Percentiles rank a stretch among this genome's conserved stretches.
These are phyloP conservation scores for Chrysolina americana DNA, from an alignment of 2,888 invertebrate species.

Conservation along the genomic window DNA sequence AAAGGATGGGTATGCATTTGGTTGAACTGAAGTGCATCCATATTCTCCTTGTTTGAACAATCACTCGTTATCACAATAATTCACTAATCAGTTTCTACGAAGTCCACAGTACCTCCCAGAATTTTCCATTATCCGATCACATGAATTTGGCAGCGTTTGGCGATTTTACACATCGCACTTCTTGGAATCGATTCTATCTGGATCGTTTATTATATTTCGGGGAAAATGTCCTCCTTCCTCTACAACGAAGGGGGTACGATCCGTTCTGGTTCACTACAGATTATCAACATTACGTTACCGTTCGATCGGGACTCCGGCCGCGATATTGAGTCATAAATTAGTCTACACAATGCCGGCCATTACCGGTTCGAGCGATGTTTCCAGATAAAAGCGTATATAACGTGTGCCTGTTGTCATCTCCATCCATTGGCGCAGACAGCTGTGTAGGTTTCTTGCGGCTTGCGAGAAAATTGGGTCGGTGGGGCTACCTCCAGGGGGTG, in stretches of 20 bases:
- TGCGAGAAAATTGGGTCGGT: not conserved
- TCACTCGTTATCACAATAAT: too few species aligned
- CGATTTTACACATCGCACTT: constrained; percentile 13
- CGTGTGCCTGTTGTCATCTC: constrained; percentile 59
- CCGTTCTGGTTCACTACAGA: constrained; percentile 62
- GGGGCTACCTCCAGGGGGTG: not conserved
- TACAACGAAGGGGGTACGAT: constrained; percentile 45
- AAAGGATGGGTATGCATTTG: too few species aligned
- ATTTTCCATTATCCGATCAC: not conserved
- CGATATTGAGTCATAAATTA: constrained; percentile 67
- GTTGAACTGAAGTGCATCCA: too few species aligned
- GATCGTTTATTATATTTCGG: constrained; percentile 40
- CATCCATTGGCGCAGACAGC: constrained; percentile 46
- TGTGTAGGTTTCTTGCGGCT: constrained; percentile 25
- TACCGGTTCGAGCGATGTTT: constrained; percentile 63
- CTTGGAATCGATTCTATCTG: constrained; percentile 31
- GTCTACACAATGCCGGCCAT: constrained; percentile 65
- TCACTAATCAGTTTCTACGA: too few species aligned
- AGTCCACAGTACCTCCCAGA: not conserved
- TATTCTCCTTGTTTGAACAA: too few species aligned
- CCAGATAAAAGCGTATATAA: constrained; percentile 62
- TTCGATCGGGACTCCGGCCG: constrained; percentile 63
- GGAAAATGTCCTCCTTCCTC: constrained; percentile 23
- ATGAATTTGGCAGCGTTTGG: not conserved
- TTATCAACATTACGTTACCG: constrained; percentile 65